Evolutionary conservation across 1,140 invertebrate species (phyloP).

Genomic region (Drosophila subpulchrella): DNA sequence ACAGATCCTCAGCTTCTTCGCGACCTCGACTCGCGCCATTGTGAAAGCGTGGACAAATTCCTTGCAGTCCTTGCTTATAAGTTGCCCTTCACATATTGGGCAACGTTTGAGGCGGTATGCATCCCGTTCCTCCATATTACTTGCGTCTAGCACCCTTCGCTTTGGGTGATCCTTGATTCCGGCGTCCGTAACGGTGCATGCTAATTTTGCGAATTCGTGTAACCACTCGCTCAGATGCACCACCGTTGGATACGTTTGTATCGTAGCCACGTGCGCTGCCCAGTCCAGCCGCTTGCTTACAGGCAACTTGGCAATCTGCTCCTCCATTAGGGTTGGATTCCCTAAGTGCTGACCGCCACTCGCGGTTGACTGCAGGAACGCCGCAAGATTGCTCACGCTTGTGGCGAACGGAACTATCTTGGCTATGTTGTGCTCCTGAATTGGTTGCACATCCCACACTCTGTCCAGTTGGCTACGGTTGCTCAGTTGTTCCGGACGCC

Average conservation of each 20-base stretch:
- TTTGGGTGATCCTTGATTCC: not conserved
- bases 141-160: not conserved
- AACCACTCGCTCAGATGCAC: slow-evolving; percentile 5
- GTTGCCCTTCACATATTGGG: no score
- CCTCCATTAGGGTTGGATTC: slow-evolving; percentile 8
- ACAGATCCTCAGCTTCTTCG: no score
- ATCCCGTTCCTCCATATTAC: not conserved
- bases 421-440: not conserved
- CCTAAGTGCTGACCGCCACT: not conserved
- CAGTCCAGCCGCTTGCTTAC: slow-evolving; percentile 4
- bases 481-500: slow-evolving; percentile 18
- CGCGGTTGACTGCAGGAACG: slow-evolving; percentile 1
- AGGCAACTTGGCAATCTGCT: slow-evolving; percentile 1
- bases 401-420: slow-evolving; percentile 7
- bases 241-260: slow-evolving; percentile 1
- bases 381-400: slow-evolving; percentile 10
- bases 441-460: no score
- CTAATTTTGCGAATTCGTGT: not conserved
- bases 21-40: not conserved
- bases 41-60: slow-evolving; percentile 2
- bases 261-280: slow-evolving; percentile 2
- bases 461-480: slow-evolving; percentile 12
- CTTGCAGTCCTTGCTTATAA: not conserved
- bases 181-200: no score
- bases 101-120: no score